These are phyloP conservation scores for Charina bottae DNA, from an alignment of 2,113 vertebrate genomes.

Conservation along the genomic window DNA sequence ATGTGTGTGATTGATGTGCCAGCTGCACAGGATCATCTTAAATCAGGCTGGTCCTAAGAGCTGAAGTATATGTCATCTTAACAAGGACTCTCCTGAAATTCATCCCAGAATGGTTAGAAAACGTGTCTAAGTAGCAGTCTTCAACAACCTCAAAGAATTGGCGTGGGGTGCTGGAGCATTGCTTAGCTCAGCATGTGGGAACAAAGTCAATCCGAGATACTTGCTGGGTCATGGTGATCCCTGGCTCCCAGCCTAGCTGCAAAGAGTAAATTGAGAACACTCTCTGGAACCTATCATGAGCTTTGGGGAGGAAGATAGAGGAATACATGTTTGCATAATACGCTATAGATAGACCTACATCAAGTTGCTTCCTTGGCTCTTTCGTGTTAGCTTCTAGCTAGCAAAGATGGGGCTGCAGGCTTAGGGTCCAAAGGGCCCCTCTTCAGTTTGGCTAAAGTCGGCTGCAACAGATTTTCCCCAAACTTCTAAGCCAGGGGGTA, in stretches of 20 bases:
- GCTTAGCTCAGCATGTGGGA: not conserved
- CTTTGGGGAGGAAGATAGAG: not conserved
- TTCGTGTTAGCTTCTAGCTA: not conserved
- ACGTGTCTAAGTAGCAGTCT: not conserved
- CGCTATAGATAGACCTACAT: not conserved
- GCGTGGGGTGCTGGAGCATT: too few species aligned
- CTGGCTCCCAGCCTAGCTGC: not conserved
- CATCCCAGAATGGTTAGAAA: not conserved
- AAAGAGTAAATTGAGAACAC: not conserved
- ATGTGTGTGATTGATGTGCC: not conserved
- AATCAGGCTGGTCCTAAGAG: not conserved
- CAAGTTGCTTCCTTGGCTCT: not conserved
- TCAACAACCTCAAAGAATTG: not conserved
- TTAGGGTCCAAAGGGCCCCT: too few species aligned
- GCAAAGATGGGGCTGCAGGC: not conserved
- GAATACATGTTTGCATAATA: not conserved
- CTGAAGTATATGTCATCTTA: too few species aligned
- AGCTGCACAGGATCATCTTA: not conserved
- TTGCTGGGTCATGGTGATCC: not conserved
- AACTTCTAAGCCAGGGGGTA: too few species aligned
- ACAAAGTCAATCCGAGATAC: not conserved
- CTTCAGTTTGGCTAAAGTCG: not conserved
- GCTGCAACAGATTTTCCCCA: not conserved
- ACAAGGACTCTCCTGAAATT: not conserved
- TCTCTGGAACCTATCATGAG: not conserved